These are phyloP conservation scores for Leptosomus discolor DNA, from an alignment of 2,113 vertebrate species.

Conservation along the genomic window DNA sequence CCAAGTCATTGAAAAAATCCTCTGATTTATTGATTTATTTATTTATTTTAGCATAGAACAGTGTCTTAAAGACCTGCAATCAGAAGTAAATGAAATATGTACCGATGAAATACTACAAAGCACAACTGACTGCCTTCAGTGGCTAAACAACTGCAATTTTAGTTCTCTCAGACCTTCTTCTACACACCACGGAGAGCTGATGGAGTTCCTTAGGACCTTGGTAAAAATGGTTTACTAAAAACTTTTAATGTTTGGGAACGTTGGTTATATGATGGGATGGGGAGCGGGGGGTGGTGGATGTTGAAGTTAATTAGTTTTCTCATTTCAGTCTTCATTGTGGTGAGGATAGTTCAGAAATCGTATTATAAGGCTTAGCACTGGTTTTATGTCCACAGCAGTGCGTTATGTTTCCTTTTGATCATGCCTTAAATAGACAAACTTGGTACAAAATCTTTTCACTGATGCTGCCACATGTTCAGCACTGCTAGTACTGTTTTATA, in stretches of 20 bases:
- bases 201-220: conserved; percentile 87
- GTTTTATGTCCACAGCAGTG: not conserved
- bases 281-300: not conserved
- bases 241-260: not conserved
- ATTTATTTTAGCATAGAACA: conserved; percentile 81
- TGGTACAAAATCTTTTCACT: not conserved
- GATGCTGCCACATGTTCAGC: not conserved
- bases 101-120: conserved; percentile 73
- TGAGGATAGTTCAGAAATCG: not conserved
- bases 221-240: conserved; percentile 70
- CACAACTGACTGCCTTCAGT: conserved; percentile 81
- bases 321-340: not conserved
- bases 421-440: not conserved
- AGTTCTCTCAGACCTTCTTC: conserved; percentile 66
- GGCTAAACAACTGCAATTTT: conserved; percentile 77
- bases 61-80: conserved; percentile 84
- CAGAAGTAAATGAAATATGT: conserved; percentile 76
- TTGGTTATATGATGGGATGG: not conserved
- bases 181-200: conserved; percentile 77
- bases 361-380: not conserved
- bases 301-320: not conserved
- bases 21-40: not conserved
- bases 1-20: not conserved
- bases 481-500: not conserved
- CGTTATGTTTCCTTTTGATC: not conserved